phyloP scores from a whole-genome alignment of 1,140 invertebrate species.

The Teleopsis dalmanni region DNA sequence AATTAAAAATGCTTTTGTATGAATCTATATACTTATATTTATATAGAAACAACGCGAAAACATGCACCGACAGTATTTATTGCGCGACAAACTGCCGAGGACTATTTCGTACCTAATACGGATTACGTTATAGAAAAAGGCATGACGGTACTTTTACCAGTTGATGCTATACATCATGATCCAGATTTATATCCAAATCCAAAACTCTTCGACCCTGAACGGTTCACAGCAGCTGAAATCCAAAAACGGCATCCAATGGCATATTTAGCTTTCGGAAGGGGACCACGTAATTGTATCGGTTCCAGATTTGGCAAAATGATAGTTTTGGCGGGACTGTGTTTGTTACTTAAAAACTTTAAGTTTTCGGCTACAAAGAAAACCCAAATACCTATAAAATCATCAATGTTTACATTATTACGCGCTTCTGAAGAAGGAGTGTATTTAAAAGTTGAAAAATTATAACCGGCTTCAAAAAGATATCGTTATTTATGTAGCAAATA shows the following conservation, averaged over 20 bases:
- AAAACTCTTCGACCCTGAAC: constrained; percentile 52
- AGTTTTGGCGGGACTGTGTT: constrained; percentile 15
- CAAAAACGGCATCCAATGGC: constrained; percentile 45
- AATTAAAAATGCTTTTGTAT: neutral
- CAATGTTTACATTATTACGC: constrained; percentile 15
- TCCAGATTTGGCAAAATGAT: constrained; percentile 20
- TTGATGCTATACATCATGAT: constrained; percentile 54
- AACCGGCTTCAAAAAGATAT: too few relatives aligned
- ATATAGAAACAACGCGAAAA: constrained; percentile 39
- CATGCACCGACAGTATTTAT: constrained; percentile 46
- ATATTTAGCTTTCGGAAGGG: constrained; percentile 58
- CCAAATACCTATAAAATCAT: constrained; percentile 26
- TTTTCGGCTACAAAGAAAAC: constrained; percentile 2
- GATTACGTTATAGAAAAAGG: constrained; percentile 27
- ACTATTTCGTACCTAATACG: constrained; percentile 32
- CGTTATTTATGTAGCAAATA: too few relatives aligned
- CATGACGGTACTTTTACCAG: constrained; percentile 45
- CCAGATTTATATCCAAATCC: constrained; percentile 50
- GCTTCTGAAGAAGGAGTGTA: neutral
- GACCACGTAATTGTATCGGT: constrained; percentile 25
- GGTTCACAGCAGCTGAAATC: constrained; percentile 48
- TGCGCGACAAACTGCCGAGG: constrained; percentile 9
- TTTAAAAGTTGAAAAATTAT: neutral
- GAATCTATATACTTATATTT: neutral
- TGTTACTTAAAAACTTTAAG: constrained; percentile 17